Evolutionary conservation across 2,797 vertebrate species (phyloP).

Genomic region (Dendrocincla tyrannina): DNA sequence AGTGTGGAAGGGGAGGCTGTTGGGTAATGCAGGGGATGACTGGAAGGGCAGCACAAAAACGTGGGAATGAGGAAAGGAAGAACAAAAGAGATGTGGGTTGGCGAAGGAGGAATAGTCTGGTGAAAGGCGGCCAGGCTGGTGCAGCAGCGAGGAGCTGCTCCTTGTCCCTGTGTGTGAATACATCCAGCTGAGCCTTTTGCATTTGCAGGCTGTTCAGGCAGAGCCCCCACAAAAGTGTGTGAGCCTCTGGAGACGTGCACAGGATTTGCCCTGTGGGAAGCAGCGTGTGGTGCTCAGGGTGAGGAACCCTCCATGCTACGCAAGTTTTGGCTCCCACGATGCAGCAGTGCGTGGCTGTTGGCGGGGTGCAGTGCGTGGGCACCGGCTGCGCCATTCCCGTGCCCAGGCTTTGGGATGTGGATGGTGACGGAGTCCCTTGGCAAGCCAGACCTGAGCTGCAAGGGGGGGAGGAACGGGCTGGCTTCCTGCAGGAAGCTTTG

Average conservation of each 20-base stretch:
- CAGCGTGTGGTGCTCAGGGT: background rate
- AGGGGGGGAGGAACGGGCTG: rapidly evolving
- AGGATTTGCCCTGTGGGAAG: background rate
- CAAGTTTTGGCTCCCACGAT: background rate
- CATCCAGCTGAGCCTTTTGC: slow-evolving; percentile 42
- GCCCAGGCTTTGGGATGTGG: rapidly evolving
- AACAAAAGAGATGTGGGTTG: slow-evolving; percentile 48
- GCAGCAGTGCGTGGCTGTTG: background rate
- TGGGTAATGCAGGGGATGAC: background rate
- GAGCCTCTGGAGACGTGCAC: background rate
- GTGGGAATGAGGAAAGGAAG: slow-evolving; percentile 28
- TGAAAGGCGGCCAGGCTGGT: slow-evolving; percentile 30
- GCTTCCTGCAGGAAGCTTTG: background rate
- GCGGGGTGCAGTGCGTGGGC: rapidly evolving
- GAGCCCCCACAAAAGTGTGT: background rate
- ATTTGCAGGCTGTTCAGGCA: slow-evolving; percentile 38
- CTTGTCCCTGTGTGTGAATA: slow-evolving; percentile 33
- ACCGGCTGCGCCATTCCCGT: rapidly evolving
- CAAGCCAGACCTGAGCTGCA: background rate
- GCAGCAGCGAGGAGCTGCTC: slow-evolving; percentile 31
- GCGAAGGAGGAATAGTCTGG: slow-evolving; percentile 5
- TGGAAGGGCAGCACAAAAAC: slow-evolving; percentile 19
- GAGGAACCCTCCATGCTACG: rapidly evolving
- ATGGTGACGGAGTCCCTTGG: rapidly evolving
- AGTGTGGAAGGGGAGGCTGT: background rate